Evolutionary conservation across 1,140 invertebrate species (phyloP).

Genomic region (Caenorhabditis elegans): DNA sequence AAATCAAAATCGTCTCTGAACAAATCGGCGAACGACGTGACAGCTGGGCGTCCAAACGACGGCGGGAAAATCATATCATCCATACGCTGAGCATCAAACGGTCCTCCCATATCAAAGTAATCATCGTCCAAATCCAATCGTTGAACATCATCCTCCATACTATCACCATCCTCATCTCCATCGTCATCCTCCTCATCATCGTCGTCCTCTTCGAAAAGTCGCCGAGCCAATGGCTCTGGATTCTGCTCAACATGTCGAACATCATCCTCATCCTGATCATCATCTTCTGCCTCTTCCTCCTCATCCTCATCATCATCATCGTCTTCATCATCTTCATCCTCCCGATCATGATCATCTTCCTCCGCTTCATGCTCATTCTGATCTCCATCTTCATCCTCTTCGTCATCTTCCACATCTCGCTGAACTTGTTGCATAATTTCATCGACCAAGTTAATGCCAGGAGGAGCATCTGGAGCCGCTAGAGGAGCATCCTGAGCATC

Average conservation of each 20-base stretch:
- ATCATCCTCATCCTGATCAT: constrained; percentile 31
- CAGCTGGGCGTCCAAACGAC: not conserved
- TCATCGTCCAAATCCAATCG: not conserved
- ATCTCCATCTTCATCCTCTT: constrained; percentile 43
- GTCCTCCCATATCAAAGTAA: not conserved
- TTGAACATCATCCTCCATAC: not conserved
- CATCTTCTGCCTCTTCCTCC: constrained; percentile 38
- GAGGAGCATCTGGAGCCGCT: constrained; percentile 67
- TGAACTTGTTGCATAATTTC: no score
- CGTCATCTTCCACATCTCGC: constrained; percentile 50
- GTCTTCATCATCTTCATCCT: constrained; percentile 36
- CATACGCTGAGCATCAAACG: not conserved
- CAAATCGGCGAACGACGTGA: not conserved
- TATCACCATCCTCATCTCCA: not conserved
- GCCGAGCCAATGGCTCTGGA: not conserved
- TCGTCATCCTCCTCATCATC: not conserved
- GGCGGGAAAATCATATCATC: not conserved
- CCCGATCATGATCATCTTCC: not conserved
- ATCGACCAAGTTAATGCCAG: no score
- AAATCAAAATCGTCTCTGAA: constrained; percentile 11
- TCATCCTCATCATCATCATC: constrained; percentile 46
- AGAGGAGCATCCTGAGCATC: constrained; percentile 36
- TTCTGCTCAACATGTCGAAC: not conserved
- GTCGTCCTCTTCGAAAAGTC: not conserved
- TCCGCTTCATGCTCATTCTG: not conserved